Base-by-base conservation (phyloP, 2,797 vertebrate species). In the Gadopsis bispinosus region DNA sequence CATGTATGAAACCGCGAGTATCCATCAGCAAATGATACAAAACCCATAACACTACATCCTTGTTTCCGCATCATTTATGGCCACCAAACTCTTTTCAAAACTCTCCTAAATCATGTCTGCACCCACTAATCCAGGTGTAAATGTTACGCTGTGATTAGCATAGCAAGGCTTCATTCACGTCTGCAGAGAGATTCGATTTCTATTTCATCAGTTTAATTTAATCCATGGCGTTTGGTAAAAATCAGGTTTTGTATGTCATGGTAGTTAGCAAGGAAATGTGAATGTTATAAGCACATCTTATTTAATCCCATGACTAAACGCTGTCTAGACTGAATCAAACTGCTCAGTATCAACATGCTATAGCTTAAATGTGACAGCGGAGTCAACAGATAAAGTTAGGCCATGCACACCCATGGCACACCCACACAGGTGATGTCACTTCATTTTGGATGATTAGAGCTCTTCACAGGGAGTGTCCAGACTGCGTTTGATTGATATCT, bases 281-380 rank as follows among this genome's bases (percentile, higher is more conserved):
- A 80, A 47, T 43, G 19, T 39, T 60, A 60, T n/a, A 64, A 68
- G 69, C 69, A 67, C 54, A 13, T 66, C 4, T 55, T 41, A 26
- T 61, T 80, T 76, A 84, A 79, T 83, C 65, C 78, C 58, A 31
- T 78, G 54, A 81, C 67, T 48, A 84, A 88, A 82, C 1, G 5
- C 12, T 80, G 75, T 90, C 79, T 83, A 80, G 87, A 83, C 83
- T 64, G 60, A 56, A 56, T 20, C 13, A 43, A 41, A 50, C 47
- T 41, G 59, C 33, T 73, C 33, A 43, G 0, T 39, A 58, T 75
- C 2, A 43, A 82, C 20, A 2, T n/a, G n/a, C 14, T 69, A 29
- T 41, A 33, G 20, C 33, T 66, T 31, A 50, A 62, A 55, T 3
- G 48, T 26, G n/a, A 69, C 61, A n/a, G 7, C 17, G 26, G n/a